phyloP scores from a whole-genome alignment of 2,113 vertebrate genomes.

The Vidua macroura region DNA sequence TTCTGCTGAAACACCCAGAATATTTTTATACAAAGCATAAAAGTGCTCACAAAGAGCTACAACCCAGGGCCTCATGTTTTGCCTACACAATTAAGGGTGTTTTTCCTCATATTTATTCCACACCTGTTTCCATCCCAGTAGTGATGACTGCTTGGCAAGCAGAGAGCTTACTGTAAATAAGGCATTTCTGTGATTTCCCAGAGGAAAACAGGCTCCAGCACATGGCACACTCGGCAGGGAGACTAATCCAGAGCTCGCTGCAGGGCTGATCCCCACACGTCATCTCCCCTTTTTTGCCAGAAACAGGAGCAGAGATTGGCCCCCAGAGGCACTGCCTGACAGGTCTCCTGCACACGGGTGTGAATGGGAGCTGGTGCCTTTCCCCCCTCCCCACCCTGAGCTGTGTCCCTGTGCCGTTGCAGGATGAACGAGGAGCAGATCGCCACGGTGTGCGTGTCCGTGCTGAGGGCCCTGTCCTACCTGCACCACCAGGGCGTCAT shows the following conservation, averaged over 20 bases:
- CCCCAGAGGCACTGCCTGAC: background rate
- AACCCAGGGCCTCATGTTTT: background rate
- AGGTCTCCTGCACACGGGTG: accelerated
- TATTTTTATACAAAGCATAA: background rate
- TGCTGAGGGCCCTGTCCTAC: conserved; percentile 92
- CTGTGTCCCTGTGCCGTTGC: background rate
- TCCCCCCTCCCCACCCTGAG: background rate
- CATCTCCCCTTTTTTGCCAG: background rate
- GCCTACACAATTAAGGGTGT: background rate
- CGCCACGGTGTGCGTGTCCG: conserved; percentile 93
- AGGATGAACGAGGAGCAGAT: conserved; percentile 99
- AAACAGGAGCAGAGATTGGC: accelerated
- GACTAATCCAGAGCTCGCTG: accelerated
- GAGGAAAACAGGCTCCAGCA: background rate
- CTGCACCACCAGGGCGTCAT: conserved; percentile 98
- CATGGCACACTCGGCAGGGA: background rate
- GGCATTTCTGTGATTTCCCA: background rate
- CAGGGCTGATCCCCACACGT: background rate
- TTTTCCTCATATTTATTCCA: background rate
- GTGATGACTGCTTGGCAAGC: background rate
- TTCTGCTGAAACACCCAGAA: background rate
- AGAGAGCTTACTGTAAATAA: background rate
- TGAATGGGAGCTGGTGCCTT: too few species aligned
- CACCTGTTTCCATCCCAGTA: background rate
- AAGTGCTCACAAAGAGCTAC: background rate